Evolutionary conservation across 2,888 invertebrate species (phyloP), one percentile per base, ranked within the genome.

Genomic region (Drosophila recens): DNA sequence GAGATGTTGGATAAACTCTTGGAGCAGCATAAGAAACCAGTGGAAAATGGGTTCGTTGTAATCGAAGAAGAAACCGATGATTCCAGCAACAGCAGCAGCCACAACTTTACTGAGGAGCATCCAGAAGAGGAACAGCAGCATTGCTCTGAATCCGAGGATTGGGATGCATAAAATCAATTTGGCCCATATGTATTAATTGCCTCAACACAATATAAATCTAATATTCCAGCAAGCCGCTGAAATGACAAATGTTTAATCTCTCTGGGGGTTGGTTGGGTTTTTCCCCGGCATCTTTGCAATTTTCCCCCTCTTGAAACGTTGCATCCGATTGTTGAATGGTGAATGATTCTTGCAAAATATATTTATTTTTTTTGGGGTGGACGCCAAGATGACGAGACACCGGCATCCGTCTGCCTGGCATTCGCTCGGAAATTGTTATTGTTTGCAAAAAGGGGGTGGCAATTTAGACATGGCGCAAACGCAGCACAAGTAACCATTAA

Each of bases 341-440:
- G 36, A 59, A 59, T 67, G 67, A 57, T 63, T 59, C 23, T 56
- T 58, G 58, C 48, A 3, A 65, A 52, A n/a, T 43, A 53, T 42
- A 13, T n/a, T n/a, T 33, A 15, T 59, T 15, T 59, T 38, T 45
- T 23, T 46, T 72, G 73, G 79, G 82, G 85, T 73, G 67, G 62
- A 54, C 75, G 73, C 68, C 70, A 79, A 72, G 82, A 84, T 74
- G 89, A 89, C 87, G 88, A 87, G 75, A 67, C 79, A 67, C 59
- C 72, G 74, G 79, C 64, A 52, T 67, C 75, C 67, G 59, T 87
- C 75, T 78, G 84, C 72, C 75, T 73, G 85, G 71, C 87, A 84
- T 68, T 75, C 87, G 67, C 71, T 73, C 79, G 90, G 82, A 82
- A 82, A 87, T 87, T 79, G 88, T 74, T 62, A 79, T 89, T 89